Evolutionary conservation across 2,113 vertebrate genomes (phyloP), one percentile per base, ranked within the genome.

Genomic region (Colossoma macropomum): DNA sequence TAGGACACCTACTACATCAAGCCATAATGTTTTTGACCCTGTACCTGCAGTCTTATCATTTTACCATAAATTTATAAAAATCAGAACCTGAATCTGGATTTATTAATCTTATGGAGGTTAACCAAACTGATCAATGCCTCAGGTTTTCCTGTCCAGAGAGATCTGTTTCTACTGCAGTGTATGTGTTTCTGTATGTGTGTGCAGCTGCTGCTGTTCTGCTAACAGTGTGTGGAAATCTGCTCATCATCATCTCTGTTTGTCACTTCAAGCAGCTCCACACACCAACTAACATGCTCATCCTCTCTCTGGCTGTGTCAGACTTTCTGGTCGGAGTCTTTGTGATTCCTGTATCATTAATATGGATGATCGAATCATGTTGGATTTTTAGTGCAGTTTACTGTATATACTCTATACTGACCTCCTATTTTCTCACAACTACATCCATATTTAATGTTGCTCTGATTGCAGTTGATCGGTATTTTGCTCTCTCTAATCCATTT

Each of bases 341-440:
- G 71, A 96, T 96, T 93, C 94, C 95, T 17, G 92, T 90, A 25
- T 92, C 32, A 5, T 62, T 84, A 8, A 19, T 63, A 8, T 66
- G 19, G 38, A 27, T 77, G 0, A 77, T 89, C 2, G 86, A 89
- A 41, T 41, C 75, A 5, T 87, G 88, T 28, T 89, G 86, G 86
- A 86, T 32, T 48, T 85, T 82, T 48, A 84, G 77, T 2, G 13
- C 2, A 9, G 10, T 8, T 13, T 79, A 59, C 21, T 87, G 84
- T 45, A 52, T 48, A 0, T 12, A 28, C 34, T 66, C 78, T 12
- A 62, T 50, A 2, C 54, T 69, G 11, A 56, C 52, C 25, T 28
- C 11, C 16, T 84, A 45, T 52, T 38, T 77, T 4, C 72, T 87
- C 0, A 54, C 77, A 34, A 54, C 21, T 28, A 25, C 66, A 15